phyloP scores from a whole-genome alignment of 2,888 invertebrate genomes.

The Nesidiocoris tenuis region DNA sequence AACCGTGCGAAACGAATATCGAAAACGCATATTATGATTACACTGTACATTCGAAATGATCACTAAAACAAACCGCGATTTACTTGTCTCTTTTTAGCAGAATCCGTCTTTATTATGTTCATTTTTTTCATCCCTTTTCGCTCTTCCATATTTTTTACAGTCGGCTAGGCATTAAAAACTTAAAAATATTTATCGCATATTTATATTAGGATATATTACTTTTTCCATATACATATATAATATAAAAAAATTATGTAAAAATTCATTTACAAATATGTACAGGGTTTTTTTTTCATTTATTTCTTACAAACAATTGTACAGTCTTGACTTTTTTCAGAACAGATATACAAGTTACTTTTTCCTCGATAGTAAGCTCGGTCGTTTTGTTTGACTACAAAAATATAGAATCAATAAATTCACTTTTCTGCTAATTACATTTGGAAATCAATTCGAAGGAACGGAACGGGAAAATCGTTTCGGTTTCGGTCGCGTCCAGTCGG shows the following conservation, averaged over 20 bases:
- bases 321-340: conserved; percentile 47
- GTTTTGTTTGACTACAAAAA: conserved; percentile 46
- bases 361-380: conserved; percentile 46
- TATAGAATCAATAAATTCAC: conserved; percentile 42
- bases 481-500: neutral
- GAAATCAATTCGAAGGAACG: neutral
- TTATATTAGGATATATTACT: conserved; percentile 41
- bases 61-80: conserved; percentile 24
- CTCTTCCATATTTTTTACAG: conserved; percentile 30
- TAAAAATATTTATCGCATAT: conserved; percentile 45
- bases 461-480: neutral
- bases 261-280: conserved; percentile 49
- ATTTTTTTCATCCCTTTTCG: conserved; percentile 12
- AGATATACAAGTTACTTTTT: conserved; percentile 47
- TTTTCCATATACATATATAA: conserved; percentile 45
- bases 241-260: conserved; percentile 49
- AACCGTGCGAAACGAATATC: conserved; percentile 1
- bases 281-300: conserved; percentile 29
- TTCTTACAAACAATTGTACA: conserved; percentile 48
- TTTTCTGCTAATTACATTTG: conserved; percentile 42
- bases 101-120: conserved; percentile 33
- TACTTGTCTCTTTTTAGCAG: conserved; percentile 6
- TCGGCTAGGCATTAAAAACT: conserved; percentile 42
- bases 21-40: conserved; percentile 42
- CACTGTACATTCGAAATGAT: conserved; percentile 46